phyloP scores from a whole-genome alignment of 2,888 invertebrate species.

The Phengaris alcon region DNA sequence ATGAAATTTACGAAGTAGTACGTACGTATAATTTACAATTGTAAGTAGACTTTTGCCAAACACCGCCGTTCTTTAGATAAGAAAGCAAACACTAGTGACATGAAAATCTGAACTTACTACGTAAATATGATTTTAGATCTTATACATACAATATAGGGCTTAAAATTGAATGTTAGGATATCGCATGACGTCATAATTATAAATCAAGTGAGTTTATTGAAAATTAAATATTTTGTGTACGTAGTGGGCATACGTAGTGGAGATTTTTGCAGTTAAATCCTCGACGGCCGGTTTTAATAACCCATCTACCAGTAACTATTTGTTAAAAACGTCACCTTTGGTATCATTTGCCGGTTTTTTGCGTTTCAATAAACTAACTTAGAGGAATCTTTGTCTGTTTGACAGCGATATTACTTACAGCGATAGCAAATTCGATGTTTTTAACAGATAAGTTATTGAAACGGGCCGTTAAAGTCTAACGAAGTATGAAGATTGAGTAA shows the following conservation, averaged over 20 bases:
- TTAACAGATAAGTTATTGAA: no score
- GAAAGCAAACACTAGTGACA: constrained; percentile 1
- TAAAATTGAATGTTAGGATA: neutral
- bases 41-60: constrained; percentile 7
- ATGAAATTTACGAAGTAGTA: no score
- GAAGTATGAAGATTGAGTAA: no score
- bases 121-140: neutral
- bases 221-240: constrained; percentile 16
- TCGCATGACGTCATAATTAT: constrained; percentile 2
- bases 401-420: no score
- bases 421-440: no score
- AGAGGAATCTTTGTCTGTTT: no score
- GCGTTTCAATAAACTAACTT: no score
- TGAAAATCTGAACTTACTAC: neutral
- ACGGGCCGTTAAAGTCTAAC: no score
- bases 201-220: constrained; percentile 17
- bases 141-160: neutral
- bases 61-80: neutral
- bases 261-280: neutral
- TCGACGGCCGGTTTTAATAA: no score
- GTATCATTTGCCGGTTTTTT: no score
- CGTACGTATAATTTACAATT: neutral
- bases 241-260: neutral
- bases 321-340: no score
- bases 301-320: no score